Evolutionary conservation across 2,797 vertebrate genomes (phyloP).

Genomic region (Mormyrops attenuatus): DNA sequence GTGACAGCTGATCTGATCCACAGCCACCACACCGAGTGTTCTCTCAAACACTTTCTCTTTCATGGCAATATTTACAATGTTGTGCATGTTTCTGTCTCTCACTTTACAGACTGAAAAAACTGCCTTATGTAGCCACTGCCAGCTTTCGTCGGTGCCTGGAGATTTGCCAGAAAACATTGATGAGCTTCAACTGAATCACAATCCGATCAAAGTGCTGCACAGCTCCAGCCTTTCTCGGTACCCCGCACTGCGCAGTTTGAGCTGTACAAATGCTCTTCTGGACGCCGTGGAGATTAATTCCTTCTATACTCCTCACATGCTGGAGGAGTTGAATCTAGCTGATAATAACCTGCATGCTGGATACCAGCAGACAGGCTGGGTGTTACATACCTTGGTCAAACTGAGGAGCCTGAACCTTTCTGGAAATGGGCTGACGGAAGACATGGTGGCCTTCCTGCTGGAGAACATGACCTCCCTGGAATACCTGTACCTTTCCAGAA

Average conservation of each 20-base stretch:
- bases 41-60: background rate
- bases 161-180: conserved; percentile 51
- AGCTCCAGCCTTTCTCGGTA: conserved; percentile 64
- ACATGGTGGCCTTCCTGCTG: conserved; percentile 67
- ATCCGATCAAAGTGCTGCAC: conserved; percentile 67
- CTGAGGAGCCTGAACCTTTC: conserved; percentile 76
- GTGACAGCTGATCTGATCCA: background rate
- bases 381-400: conserved; percentile 57
- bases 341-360: conserved; percentile 70
- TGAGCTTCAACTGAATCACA: conserved; percentile 76
- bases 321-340: conserved; percentile 68
- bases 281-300: conserved; percentile 49
- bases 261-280: conserved; percentile 66
- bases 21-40: background rate
- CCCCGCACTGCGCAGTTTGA: conserved; percentile 63
- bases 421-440: conserved; percentile 73
- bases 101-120: conserved; percentile 62
- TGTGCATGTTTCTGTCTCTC: conserved; percentile 16
- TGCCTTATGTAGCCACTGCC: conserved; percentile 60
- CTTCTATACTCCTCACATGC: conserved; percentile 58
- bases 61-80: background rate
- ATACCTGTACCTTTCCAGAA: conserved; percentile 76
- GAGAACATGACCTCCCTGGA: conserved; percentile 75
- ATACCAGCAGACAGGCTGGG: conserved; percentile 59
- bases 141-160: conserved; percentile 61